Conservation (phyloP, 2,797 vertebrate genomes). For the Lateolabrax maculatus region DNA sequence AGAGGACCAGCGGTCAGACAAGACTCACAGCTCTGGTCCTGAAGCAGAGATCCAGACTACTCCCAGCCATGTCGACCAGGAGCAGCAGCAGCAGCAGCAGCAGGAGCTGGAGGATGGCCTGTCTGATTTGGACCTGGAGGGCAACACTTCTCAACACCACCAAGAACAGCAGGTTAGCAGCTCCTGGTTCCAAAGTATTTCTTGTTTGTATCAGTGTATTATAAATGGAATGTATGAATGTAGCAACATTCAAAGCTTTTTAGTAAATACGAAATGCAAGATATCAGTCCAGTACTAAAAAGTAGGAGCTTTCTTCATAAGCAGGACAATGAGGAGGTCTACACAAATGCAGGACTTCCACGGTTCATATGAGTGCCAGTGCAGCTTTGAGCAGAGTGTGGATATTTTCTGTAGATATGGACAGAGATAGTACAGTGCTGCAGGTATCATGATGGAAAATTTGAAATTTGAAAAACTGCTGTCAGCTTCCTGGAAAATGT, state of each 20-base stretch:
- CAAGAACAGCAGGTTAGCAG: constrained; percentile 67
- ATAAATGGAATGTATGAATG: not conserved
- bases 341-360: not conserved
- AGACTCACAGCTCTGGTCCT: constrained; percentile 56
- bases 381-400: not conserved
- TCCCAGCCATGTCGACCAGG: constrained; percentile 62
- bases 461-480: too few species aligned
- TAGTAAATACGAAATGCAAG: not conserved
- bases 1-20: constrained; percentile 68
- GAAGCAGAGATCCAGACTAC: constrained; percentile 64
- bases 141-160: constrained; percentile 63
- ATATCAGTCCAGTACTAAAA: not conserved
- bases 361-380: not conserved
- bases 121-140: constrained; percentile 61
- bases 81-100: constrained; percentile 28
- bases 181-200: not conserved
- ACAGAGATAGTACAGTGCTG: not conserved
- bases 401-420: not conserved
- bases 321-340: not conserved
- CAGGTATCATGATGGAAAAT: constrained; percentile 4
- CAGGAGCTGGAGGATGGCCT: constrained; percentile 54
- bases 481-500: too few species aligned
- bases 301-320: not conserved
- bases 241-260: not conserved
- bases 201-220: not conserved